Conservation (phyloP, 2,113 vertebrate species). For the Psephotus haematonotus region DNA sequence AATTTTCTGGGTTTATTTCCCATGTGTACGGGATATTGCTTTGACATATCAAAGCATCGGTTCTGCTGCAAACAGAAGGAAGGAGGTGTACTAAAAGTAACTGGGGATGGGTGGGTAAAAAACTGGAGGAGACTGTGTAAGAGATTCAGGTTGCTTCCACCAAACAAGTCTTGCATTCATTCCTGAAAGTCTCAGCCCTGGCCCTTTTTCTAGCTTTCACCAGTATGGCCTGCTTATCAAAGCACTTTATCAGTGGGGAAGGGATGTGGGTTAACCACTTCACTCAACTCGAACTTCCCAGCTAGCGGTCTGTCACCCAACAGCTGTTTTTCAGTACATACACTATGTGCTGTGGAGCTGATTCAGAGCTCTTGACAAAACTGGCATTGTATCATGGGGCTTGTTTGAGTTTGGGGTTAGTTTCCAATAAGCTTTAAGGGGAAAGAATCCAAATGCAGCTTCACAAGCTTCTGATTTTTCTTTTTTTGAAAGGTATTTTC, state of each 20-base stretch:
- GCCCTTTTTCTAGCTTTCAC: constrained; percentile 77
- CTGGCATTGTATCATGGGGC: constrained; percentile 62
- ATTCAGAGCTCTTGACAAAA: constrained; percentile 74
- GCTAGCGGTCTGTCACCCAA: constrained; percentile 81
- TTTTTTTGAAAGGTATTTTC: not conserved
- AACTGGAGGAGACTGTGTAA: not conserved
- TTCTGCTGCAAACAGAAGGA: constrained; percentile 9
- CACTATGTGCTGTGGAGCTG: constrained; percentile 66
- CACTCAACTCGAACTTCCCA: constrained; percentile 79
- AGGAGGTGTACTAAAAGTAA: not conserved
- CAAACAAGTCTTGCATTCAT: constrained; percentile 85
- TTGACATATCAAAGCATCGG: constrained; percentile 54
- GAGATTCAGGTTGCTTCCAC: constrained; percentile 64
- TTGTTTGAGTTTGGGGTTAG: not conserved
- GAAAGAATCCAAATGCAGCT: not conserved
- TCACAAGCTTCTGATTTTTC: not conserved
- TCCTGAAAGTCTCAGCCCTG: constrained; percentile 72
- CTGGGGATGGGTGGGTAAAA: not conserved
- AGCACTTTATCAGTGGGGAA: constrained; percentile 95
- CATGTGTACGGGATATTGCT: constrained; percentile 45
- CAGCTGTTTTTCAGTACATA: constrained; percentile 84
- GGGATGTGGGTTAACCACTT: constrained; percentile 90
- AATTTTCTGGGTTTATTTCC: constrained; percentile 32
- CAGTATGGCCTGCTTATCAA: constrained; percentile 86
- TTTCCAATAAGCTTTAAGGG: constrained; percentile 20